A percentile compares a stretch with the other conserved stretches of the same genome.
phyloP scores from a whole-genome alignment of 2,113 vertebrate species.

The Donacobius atricapilla region DNA sequence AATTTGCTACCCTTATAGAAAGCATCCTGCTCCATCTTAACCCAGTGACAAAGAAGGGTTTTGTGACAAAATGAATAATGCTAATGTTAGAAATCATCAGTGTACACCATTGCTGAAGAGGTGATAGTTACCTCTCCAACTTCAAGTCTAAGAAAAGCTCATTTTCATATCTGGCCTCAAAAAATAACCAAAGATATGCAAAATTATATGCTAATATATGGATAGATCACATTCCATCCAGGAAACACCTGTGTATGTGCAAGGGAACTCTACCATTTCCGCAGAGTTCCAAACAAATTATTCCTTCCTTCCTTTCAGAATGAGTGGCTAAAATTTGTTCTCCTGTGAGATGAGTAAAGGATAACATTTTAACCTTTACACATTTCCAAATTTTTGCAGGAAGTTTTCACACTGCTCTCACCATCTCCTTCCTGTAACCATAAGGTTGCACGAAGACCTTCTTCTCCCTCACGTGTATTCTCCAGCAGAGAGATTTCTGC shows the following conservation, averaged over 20 bases:
- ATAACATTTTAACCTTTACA: neutral
- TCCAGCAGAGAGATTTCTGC: neutral
- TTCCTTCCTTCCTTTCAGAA: slow-evolving; percentile 43
- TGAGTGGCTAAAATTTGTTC: neutral
- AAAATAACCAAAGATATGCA: neutral
- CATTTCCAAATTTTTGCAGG: neutral
- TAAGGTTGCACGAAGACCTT: neutral
- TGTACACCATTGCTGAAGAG: rapidly evolving
- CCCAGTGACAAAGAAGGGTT: neutral
- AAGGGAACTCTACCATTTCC: slow-evolving; percentile 13
- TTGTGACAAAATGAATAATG: neutral
- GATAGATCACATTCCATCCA: neutral
- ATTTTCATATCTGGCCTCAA: neutral
- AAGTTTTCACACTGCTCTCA: neutral
- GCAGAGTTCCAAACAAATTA: neutral
- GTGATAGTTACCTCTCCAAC: neutral
- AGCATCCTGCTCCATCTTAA: neutral
- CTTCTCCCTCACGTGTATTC: neutral
- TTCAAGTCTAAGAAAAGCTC: neutral
- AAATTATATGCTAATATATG: neutral
- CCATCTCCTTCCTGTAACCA: neutral
- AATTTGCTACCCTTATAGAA: neutral
- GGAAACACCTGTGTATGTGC: slow-evolving; percentile 3
- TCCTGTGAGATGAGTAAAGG: neutral
- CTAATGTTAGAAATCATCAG: neutral